A percentile compares a stretch with the other conserved stretches of the same genome.
phyloP scores from a whole-genome alignment of 2,888 invertebrate genomes.

The Nemoura dubitans region DNA sequence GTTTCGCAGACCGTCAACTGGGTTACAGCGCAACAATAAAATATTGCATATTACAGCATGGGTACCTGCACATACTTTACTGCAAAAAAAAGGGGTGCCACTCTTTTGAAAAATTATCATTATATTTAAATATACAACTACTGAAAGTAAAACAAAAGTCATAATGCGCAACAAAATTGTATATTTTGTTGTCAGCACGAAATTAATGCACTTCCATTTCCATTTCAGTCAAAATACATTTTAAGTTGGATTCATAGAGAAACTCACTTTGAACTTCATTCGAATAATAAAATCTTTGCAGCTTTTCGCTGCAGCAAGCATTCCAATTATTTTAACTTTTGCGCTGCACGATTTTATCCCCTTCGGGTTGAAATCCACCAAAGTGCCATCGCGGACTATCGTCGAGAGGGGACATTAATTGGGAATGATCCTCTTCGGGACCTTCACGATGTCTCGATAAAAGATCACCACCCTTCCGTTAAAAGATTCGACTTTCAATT shows the following conservation, averaged over 20 bases:
- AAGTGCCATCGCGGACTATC: not conserved
- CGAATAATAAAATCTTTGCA: not conserved
- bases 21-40: not conserved
- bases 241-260: not conserved
- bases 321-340: conserved; percentile 1
- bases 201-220: not conserved
- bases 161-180: not conserved
- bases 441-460: not conserved
- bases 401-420: not conserved
- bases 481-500: not conserved
- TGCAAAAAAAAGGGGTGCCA: not conserved
- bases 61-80: too few relatives aligned
- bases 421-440: not conserved
- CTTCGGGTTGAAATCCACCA: not conserved
- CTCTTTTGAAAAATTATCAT: not conserved
- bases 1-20: not conserved
- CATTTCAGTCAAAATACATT: not conserved
- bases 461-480: conserved; percentile 7
- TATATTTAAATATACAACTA: not conserved
- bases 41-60: not conserved
- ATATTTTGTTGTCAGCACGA: not conserved
- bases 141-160: not conserved
- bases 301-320: not conserved
- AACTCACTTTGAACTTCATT: not conserved
- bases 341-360: not conserved